Base-by-base conservation (phyloP, 2,888 invertebrate genomes). In the Emesis russula region DNA sequence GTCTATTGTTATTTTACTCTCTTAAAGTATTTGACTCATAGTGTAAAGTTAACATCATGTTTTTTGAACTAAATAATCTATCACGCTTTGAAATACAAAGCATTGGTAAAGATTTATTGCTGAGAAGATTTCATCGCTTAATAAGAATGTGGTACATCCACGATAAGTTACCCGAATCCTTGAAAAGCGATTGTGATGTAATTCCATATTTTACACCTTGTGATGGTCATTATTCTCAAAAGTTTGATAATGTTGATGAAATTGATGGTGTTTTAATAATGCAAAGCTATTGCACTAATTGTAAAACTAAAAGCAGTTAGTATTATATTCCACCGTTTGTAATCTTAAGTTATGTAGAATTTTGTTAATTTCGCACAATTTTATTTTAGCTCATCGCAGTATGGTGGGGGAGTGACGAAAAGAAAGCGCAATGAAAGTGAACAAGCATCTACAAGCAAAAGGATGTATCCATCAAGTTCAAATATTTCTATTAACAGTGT, bases 231-330 rank as follows among this genome's bases (percentile, higher is more conserved):
- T 44, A 58, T 18, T 58, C 18, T 5, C 18, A 58, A 11, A 58
- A 58, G 11, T n/a, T 5, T 7, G 6, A 18, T 13, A 44, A 13
- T 44, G 5, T 44, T 58, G 58, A 58, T 58, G 58, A 58, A 58
- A 58, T 58, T 58, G 58, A 58, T 58, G 58, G 58, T 18, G 58
- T 58, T 58, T 58, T 58, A 58, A 58, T 6, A 18, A 58, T 58
- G 18, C 58, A 58, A 58, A 58, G 58, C 18, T 58, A 58, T 58
- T 58, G 58, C 6, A 6, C 5, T 58, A 7, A 58, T 18, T 58
- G 18, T 11, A 18, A 58, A 58, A 18, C n/a, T 18, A 58, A 63
- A 66, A 9, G 6, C 3, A 66, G 18, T 66, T 9, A 25, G 18
- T 66, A 66, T 66, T 66, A 9, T 25, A 25, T 25, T 18, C 11